Base-by-base conservation (phyloP, 2,888 invertebrate species). In the Argyresthia goedartella region DNA sequence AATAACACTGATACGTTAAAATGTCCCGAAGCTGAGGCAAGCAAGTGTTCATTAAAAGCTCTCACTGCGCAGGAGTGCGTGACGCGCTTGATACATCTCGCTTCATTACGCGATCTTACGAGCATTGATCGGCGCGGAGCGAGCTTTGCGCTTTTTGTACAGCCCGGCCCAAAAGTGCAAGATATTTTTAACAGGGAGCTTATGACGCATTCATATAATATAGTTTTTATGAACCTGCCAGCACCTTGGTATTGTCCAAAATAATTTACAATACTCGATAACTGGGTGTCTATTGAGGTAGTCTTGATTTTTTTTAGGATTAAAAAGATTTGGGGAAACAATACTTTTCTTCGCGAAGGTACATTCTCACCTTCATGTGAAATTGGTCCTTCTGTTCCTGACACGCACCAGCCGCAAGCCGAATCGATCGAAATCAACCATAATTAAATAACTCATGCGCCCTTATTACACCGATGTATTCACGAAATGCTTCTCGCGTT, bases 391-490 rank as follows among this genome's bases (percentile, higher is more conserved):
- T 72, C 69, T 66, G 72, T 68, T 65, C 69, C 60, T 72, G 80
- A 80, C 82, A 82, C 81, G 81, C 82, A 71, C 80, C 8, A 34
- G 46, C 70, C 68, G 68, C 70, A 64, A 62, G 66, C 66, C 60
- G 65, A 66, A 64, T 69, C 67, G 81, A 81, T 82, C 74, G 69
- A 60, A 80, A 81, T 82, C 80, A 67, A 59, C 69, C 67, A 71
- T 81, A 85, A 85, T 85, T 82, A 84, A 82, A 81, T 79, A 81
- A 80, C 76, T 76, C 71, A 73, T 77, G 76, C 73, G 69, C 73
- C 67, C 76, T 79, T 79, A 78, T 79, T 80, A 76, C 71, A 73
- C 69, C 73, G 76, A 80, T 84, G 78, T 84, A 82, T 82, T 79
- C 72, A 66, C 69, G 42, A 54, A 54, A 49, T 36, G 46, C 35